phyloP scores from a whole-genome alignment of 2,113 vertebrate genomes.

The Planiliza haematocheilus region DNA sequence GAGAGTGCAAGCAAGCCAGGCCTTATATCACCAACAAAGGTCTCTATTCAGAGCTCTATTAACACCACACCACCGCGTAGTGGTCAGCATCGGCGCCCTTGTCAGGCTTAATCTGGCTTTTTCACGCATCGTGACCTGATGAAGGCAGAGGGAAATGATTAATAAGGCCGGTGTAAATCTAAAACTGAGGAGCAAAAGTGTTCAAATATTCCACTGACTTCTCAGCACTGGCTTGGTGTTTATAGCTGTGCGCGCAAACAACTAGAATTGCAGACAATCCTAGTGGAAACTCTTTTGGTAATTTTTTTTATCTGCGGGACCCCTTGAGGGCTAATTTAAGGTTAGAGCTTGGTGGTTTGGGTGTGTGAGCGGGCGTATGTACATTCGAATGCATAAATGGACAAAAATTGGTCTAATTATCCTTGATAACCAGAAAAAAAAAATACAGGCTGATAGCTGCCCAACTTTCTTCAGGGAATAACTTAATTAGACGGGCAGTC shows the following conservation, averaged over 20 bases:
- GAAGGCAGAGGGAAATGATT: slow-evolving; percentile 52
- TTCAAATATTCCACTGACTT: slow-evolving; percentile 19
- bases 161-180: slow-evolving; percentile 29
- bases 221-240: not conserved
- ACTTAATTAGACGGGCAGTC: slow-evolving; percentile 67
- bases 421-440: slow-evolving; percentile 48
- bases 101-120: slow-evolving; percentile 67
- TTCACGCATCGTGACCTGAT: slow-evolving; percentile 36
- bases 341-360: slow-evolving; percentile 25
- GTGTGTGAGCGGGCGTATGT: not conserved
- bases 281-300: slow-evolving; percentile 1
- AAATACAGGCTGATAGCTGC: slow-evolving; percentile 34
- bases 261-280: not conserved
- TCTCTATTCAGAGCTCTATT: slow-evolving; percentile 72
- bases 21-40: slow-evolving; percentile 77
- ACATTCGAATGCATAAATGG: slow-evolving; percentile 43
- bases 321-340: slow-evolving; percentile 14
- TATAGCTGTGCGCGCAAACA: not conserved
- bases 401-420: slow-evolving; percentile 59
- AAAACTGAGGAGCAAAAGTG: not conserved
- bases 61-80: slow-evolving; percentile 63
- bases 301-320: not conserved
- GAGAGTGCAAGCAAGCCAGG: slow-evolving; percentile 65
- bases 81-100: slow-evolving; percentile 66
- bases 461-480: slow-evolving; percentile 53